A percentile compares a stretch with the other conserved stretches of the same genome.
Conservation (phyloP, 2,888 invertebrate genomes). For the Ceraclea dissimilis region DNA sequence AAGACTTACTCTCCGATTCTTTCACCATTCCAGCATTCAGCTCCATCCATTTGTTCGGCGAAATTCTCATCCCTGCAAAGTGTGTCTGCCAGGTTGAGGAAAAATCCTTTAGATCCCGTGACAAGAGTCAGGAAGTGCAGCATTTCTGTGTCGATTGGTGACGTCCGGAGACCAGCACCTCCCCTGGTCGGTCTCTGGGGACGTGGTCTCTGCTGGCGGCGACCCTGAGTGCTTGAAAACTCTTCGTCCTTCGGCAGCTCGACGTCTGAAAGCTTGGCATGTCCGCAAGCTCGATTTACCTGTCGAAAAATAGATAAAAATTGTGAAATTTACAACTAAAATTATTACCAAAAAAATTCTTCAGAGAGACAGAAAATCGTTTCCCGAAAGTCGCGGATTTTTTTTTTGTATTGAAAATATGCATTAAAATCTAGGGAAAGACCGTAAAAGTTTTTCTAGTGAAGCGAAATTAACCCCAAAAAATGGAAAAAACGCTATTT, state of each 20-base stretch:
- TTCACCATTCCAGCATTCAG: conserved; percentile 78
- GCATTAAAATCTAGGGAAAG: too few species aligned
- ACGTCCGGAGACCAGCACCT: conserved; percentile 43
- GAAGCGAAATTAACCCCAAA: too few species aligned
- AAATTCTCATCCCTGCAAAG: conserved; percentile 68
- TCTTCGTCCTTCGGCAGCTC: conserved; percentile 14
- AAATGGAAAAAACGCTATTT: too few species aligned
- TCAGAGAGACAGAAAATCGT: too few species aligned
- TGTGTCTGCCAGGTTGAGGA: conserved; percentile 71
- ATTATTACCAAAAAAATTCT: too few species aligned
- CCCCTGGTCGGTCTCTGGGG: conserved; percentile 35
- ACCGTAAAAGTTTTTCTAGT: too few species aligned
- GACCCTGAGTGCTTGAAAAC: conserved; percentile 11
- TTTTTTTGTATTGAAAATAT: too few species aligned
- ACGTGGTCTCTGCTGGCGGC: conserved; percentile 23
- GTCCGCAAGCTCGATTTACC: conserved; percentile 50
- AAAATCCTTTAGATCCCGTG: conserved; percentile 72
- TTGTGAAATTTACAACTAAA: conserved; percentile 16
- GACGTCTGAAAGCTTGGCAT: conserved; percentile 23
- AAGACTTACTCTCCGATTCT: conserved; percentile 71
- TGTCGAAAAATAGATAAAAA: conserved; percentile 30
- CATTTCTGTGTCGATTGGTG: conserved; percentile 57
- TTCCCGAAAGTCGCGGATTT: too few species aligned
- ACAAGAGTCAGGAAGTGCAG: conserved; percentile 57
- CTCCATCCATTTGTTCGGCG: conserved; percentile 53